Percentiles rank a stretch among this genome's conserved stretches.
Conservation (phyloP, 2,797 vertebrate genomes). For the Anabas testudineus region DNA sequence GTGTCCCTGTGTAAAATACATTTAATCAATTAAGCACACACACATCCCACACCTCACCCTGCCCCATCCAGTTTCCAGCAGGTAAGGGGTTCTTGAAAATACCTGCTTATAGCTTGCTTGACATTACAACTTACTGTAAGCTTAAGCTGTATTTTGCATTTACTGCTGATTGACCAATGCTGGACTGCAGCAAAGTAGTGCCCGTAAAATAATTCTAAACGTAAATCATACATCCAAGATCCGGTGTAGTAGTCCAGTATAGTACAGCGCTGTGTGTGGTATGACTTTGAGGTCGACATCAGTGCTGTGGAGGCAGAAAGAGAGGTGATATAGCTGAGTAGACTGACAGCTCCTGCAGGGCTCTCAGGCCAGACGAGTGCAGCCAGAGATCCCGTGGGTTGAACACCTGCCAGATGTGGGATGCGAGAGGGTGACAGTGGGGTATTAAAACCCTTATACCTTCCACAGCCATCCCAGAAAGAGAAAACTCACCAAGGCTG, state of each 20-base stretch:
- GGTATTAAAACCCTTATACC: conserved; percentile 53
- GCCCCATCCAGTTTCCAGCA: too few species aligned
- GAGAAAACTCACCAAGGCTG: conserved; percentile 53
- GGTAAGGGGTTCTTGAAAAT: too few species aligned
- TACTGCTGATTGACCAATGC: neutral
- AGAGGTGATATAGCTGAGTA: conserved; percentile 44
- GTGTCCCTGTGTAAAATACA: too few species aligned
- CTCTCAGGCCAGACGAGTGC: conserved; percentile 48
- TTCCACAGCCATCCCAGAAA: conserved; percentile 48
- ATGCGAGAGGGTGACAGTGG: conserved; percentile 55
- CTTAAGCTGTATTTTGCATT: neutral
- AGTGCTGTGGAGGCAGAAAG: conserved; percentile 42
- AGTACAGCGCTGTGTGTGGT: conserved; percentile 30
- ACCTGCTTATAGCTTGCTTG: neutral
- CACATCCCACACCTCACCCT: too few species aligned
- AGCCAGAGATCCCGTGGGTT: conserved; percentile 64
- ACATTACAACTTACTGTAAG: neutral
- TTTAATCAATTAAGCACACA: too few species aligned
- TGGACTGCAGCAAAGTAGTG: neutral
- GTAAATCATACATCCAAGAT: neutral
- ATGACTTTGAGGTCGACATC: conserved; percentile 50
- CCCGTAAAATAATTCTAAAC: neutral
- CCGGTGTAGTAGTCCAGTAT: neutral
- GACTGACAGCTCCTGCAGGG: conserved; percentile 73
- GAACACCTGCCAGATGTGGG: conserved; percentile 73